Evolutionary conservation across 2,113 vertebrate species (phyloP).

Genomic region (Coptodon bakossiorum): DNA sequence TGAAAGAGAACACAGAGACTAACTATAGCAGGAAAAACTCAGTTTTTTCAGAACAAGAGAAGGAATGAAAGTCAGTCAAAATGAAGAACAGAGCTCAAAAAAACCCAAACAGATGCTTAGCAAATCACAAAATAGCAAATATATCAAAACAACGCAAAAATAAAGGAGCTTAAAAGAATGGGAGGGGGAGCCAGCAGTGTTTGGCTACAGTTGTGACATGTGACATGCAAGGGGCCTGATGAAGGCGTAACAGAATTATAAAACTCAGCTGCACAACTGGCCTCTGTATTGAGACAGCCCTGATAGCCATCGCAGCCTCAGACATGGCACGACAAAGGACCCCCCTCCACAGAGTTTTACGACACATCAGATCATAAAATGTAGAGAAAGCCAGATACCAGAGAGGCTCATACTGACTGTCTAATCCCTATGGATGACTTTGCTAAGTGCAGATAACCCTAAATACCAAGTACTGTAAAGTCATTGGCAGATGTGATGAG

Average conservation of each 20-base stretch:
- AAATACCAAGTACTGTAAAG: background rate
- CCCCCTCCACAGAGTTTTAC: constrained; percentile 30
- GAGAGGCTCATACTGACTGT: background rate
- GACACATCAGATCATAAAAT: constrained; percentile 30
- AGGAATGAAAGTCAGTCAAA: background rate
- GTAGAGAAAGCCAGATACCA: background rate
- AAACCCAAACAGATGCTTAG: fast-evolving
- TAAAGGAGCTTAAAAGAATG: background rate
- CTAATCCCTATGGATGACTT: background rate
- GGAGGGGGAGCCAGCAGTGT: constrained; percentile 20
- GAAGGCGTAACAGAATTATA: background rate
- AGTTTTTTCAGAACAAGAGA: background rate
- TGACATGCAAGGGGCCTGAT: constrained; percentile 32
- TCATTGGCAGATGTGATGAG: constrained; percentile 26
- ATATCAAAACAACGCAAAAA: background rate
- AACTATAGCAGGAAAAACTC: background rate
- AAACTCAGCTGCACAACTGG: background rate
- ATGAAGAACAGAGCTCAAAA: background rate
- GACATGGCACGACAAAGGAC: background rate
- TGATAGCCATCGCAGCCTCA: constrained; percentile 9
- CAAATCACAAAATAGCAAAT: background rate
- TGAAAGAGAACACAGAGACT: background rate
- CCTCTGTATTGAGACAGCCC: background rate
- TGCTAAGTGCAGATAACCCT: background rate
- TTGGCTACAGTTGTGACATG: constrained; percentile 15